Evolutionary conservation across 2,888 invertebrate genomes (phyloP), one percentile per base, ranked within the genome.

Genomic region (Eurytoma adleriae): DNA sequence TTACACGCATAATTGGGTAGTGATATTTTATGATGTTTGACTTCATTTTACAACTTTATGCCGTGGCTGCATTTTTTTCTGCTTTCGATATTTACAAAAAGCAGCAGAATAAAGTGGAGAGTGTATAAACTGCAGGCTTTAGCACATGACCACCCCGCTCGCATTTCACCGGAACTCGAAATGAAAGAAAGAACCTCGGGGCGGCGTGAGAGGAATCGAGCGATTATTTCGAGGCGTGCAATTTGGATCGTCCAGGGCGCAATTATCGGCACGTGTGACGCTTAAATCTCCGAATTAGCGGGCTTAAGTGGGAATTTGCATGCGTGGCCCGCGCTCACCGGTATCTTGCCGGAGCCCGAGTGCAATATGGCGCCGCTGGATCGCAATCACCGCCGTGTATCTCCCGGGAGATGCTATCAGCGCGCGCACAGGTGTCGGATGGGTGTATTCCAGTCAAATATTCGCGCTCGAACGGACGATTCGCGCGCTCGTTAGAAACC

Each of bases 361-460:
- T 84, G 85, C 85, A 85, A 85, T 85, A 85, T 85, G 85, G 85
- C 83, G 85, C 82, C 78, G 79, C 79, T 80, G 83, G 59, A 52
- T 16, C 10, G 57, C 67, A 73, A 66, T 74, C 61, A 69, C 68
- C 62, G 69, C 73, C n/a, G 24, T 14, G 64, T 40, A 54, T 50
- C 56, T 30, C 64, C 64, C 3, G 24, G 24, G 27, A 16, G 62
- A 10, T 27, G 13, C 61, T 27, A 14, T 10, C 27, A 50, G n/a
- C 67, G 67, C 54, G 24, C n/a, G 62, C 81, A 74, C 85, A 85
- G 85, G 85, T 84, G 85, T 84, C 83, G 83, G 83, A 81, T 83
- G 80, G n/a, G 50, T 61, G 40, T 40, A 40, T 40, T 40, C 40
- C 40, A 40, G 40, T 40, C 40, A 40, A 40, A 40, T 40, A 40